Base-by-base conservation (phyloP, 2,797 vertebrate genomes). In the Brotula barbata region DNA sequence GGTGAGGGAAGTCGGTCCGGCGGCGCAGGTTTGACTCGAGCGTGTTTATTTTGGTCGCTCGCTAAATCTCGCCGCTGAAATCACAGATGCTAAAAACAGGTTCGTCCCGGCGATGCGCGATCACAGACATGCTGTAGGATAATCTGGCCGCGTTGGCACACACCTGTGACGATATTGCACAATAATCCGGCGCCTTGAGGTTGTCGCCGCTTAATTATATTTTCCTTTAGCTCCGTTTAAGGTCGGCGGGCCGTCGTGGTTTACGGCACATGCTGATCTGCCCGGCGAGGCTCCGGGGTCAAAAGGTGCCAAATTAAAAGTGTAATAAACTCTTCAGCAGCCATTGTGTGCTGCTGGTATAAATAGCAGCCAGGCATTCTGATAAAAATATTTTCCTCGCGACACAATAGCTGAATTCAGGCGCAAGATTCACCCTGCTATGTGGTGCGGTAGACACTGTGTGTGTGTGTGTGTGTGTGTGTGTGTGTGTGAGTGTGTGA, bases 381-480 rank as follows among this genome's bases (percentile, higher is more conserved):
- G 82, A 86, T 86, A 71, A 88, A 80, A 88, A 87, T 78, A 70
- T 81, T 85, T 84, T 64, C 74, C 73, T 80, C 19, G 17, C 48
- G 56, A 84, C 81, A 91, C 89, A 92, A 91, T 88, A 85, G 85
- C 74, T 77, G 78, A 83, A 91, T 91, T 91, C 86, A 91, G 87
- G 84, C 49, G 45, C 46, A 41, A 80, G 85, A 88, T 81, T 83
- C 78, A 83, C 64, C 77, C 78, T 74, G 77, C 85, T 80, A 84
- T 79, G 87, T 77, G 36, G 57, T 21, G 83, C 48, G 61, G 75
- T 58, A 31, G 78, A 69, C 63, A 44, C 49, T 59, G 78, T n/a
- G n/a, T n/a, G n/a, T n/a, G n/a, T n/a, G n/a, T n/a, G 25, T 28
- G 25, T 28, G 25, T 28, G 25, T 28, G 25, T 28, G 25, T 28